phyloP scores from a whole-genome alignment of 1,140 invertebrate genomes.

The Drosophila jambulina region DNA sequence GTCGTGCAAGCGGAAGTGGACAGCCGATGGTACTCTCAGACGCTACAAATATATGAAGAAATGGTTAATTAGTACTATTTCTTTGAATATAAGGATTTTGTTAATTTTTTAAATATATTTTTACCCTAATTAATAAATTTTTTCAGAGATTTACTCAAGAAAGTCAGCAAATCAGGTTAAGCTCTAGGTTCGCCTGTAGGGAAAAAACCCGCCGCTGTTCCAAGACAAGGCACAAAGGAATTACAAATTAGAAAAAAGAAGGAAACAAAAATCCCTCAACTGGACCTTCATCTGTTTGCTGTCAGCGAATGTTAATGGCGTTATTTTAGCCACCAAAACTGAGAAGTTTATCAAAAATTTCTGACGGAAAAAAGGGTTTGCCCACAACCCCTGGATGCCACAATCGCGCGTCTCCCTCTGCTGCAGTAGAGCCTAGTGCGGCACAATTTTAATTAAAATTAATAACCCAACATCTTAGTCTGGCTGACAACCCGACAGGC shows the following conservation, averaged over 20 bases:
- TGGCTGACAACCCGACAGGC: constrained; percentile 67
- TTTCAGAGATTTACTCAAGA: neutral
- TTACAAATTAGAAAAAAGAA: neutral
- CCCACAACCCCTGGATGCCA: constrained; percentile 27
- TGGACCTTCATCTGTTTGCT: constrained; percentile 52
- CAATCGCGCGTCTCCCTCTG: constrained; percentile 39
- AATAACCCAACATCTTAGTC: constrained; percentile 68
- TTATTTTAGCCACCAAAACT: constrained; percentile 55
- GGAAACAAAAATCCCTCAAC: constrained; percentile 4
- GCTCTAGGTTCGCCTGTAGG: neutral
- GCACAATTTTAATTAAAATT: constrained; percentile 83
- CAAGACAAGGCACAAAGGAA: constrained; percentile 9
- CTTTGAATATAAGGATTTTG: neutral
- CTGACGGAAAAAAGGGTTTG: constrained; percentile 38
- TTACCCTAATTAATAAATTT: neutral
- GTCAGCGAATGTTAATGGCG: constrained; percentile 65
- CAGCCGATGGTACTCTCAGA: constrained; percentile 91
- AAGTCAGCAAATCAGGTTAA: neutral
- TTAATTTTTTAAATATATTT: neutral
- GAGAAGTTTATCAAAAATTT: constrained; percentile 49
- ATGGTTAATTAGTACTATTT: neutral
- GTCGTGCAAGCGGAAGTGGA: constrained; percentile 92
- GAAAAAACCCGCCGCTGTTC: constrained; percentile 10
- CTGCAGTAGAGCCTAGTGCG: constrained; percentile 57
- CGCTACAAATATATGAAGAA: constrained; percentile 45